phyloP scores from a whole-genome alignment of 2,888 invertebrate species.

The Aphodius granarius region DNA sequence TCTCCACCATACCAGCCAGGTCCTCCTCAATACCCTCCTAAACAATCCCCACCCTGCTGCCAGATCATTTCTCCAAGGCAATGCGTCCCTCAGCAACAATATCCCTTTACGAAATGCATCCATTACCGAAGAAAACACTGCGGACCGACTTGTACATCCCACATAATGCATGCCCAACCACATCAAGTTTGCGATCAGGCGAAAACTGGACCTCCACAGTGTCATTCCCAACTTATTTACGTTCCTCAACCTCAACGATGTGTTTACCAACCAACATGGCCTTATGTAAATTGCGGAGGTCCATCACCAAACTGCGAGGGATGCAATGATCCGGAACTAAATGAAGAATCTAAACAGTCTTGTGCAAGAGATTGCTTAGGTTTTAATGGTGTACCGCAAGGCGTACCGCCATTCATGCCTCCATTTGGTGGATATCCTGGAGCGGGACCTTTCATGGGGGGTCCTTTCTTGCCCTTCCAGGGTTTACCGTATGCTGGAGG shows the following conservation, averaged over 20 bases:
- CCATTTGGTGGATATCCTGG: not conserved
- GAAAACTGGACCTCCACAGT: slow-evolving; percentile 33
- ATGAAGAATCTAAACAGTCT: not conserved
- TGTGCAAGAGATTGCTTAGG: slow-evolving; percentile 46
- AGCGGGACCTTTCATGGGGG: not conserved
- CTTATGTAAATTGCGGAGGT: slow-evolving; percentile 47
- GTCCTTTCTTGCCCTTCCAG: not conserved
- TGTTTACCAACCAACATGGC: slow-evolving; percentile 46
- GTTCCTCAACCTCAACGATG: slow-evolving; percentile 49
- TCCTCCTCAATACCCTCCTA: not conserved
- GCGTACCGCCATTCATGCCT: not conserved
- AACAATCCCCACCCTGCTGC: slow-evolving; percentile 43
- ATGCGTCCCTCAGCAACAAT: slow-evolving; percentile 41
- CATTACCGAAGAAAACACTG: slow-evolving; percentile 42
- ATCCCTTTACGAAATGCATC: slow-evolving; percentile 46
- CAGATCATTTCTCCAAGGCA: slow-evolving; percentile 49
- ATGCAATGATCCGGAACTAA: slow-evolving; percentile 44
- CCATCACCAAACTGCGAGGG: slow-evolving; percentile 42
- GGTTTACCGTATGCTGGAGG: not conserved
- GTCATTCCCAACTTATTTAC: slow-evolving; percentile 44
- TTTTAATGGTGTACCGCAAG: slow-evolving; percentile 17
- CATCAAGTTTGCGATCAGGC: slow-evolving; percentile 39
- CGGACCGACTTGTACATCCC: slow-evolving; percentile 45
- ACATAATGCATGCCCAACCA: slow-evolving; percentile 48
- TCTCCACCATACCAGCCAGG: not conserved